Percentiles rank a stretch among this genome's conserved stretches.
These are phyloP conservation scores for Ochropleura leucogaster DNA, from an alignment of 2,888 invertebrate species.

Conservation along the genomic window DNA sequence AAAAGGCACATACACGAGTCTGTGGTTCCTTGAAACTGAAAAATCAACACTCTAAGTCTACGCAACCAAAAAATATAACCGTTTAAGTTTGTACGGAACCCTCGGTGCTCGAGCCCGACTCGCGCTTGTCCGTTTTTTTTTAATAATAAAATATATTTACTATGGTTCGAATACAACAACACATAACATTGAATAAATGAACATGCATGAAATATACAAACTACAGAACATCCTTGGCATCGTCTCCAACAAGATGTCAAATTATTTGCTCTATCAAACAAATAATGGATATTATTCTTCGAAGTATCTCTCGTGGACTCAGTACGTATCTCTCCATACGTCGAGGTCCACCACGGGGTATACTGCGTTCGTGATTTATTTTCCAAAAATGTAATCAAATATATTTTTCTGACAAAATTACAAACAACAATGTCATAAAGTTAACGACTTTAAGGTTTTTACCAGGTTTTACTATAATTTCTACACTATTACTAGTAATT, in stretches of 20 bases:
- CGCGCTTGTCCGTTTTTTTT: background rate
- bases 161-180: background rate
- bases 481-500: background rate
- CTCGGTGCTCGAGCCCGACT: too few species aligned
- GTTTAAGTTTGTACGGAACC: too few species aligned
- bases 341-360: background rate
- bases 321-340: background rate
- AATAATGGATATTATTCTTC: constrained; percentile 36
- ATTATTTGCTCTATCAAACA: constrained; percentile 34
- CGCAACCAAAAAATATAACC: too few species aligned
- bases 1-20: too few species aligned
- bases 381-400: background rate
- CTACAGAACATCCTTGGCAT: constrained; percentile 7
- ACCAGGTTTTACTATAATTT: background rate
- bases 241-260: constrained; percentile 22
- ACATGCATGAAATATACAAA: background rate
- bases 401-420: background rate
- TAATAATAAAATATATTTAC: background rate
- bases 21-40: too few species aligned
- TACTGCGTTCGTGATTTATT: background rate
- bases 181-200: background rate
- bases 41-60: too few species aligned
- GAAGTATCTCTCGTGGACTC: constrained; percentile 25
- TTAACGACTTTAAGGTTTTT: background rate
- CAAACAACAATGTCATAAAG: background rate